These are phyloP conservation scores for Tragelaphus scriptus DNA, from an alignment of 2,113 vertebrate genomes.

Conservation along the genomic window DNA sequence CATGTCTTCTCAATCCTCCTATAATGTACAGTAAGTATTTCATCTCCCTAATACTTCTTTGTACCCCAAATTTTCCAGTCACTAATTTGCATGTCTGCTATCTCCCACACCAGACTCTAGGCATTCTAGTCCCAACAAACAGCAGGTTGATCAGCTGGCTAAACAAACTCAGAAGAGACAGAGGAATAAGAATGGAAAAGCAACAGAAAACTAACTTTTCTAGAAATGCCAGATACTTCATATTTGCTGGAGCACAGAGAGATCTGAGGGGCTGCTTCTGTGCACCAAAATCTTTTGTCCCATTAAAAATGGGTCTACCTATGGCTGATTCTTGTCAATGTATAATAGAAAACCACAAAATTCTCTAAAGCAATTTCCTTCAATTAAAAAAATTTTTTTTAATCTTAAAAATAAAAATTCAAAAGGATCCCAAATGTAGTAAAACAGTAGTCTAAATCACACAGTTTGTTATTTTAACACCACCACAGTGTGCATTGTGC, in stretches of 20 bases:
- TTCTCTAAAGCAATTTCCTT: neutral
- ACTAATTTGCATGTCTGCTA: neutral
- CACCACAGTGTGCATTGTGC: neutral
- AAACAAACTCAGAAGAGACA: neutral
- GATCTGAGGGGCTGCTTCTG: neutral
- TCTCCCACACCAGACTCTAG: neutral
- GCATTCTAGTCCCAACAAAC: neutral
- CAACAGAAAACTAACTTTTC: neutral
- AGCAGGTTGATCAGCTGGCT: neutral
- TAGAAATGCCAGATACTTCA: neutral
- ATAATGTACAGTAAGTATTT: neutral
- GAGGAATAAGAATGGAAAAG: neutral
- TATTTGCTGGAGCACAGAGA: neutral
- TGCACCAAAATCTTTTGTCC: neutral
- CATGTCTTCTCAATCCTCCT: neutral
- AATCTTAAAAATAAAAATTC: slow-evolving; percentile 21
- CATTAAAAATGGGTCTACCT: neutral
- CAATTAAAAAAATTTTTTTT: neutral
- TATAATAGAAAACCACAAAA: neutral
- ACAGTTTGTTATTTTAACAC: neutral
- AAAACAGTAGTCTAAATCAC: neutral
- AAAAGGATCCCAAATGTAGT: neutral
- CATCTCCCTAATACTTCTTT: neutral
- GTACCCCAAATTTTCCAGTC: neutral
- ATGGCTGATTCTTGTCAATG: neutral